Evolutionary conservation across 2,888 invertebrate species (phyloP).

Genomic region (Psylliodes chrysocephalus): DNA sequence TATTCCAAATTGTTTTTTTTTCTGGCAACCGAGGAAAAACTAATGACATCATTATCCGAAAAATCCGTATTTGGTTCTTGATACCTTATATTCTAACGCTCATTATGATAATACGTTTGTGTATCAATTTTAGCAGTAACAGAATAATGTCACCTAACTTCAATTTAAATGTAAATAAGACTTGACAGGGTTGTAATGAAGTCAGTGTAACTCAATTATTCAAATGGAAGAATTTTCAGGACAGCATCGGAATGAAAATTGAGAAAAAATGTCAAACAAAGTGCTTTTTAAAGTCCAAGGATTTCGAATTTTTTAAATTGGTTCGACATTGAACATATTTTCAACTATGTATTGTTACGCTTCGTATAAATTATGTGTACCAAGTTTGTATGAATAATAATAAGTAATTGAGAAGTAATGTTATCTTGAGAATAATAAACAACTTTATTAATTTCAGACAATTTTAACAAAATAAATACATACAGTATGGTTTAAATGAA

Average conservation of each 20-base stretch:
- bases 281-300: background rate
- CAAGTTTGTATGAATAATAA: too few species aligned
- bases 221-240: constrained; percentile 14
- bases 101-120: constrained; percentile 11
- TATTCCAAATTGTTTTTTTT: too few species aligned
- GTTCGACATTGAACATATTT: too few species aligned
- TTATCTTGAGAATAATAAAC: too few species aligned
- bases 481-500: too few species aligned
- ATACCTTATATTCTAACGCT: background rate
- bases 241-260: background rate
- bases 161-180: constrained; percentile 28
- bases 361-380: too few species aligned
- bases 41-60: background rate
- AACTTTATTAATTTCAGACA: too few species aligned
- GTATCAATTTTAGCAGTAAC: constrained; percentile 10
- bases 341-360: too few species aligned
- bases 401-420: too few species aligned
- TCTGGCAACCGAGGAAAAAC: background rate
- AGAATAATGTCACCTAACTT: constrained; percentile 12
- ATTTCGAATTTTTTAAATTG: background rate
- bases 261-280: constrained; percentile 1
- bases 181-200: constrained; percentile 22
- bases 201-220: constrained; percentile 18
- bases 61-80: background rate
- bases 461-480: too few species aligned